These are phyloP conservation scores for Teinopalpus imperialis DNA, from an alignment of 2,888 invertebrate genomes.

Conservation along the genomic window DNA sequence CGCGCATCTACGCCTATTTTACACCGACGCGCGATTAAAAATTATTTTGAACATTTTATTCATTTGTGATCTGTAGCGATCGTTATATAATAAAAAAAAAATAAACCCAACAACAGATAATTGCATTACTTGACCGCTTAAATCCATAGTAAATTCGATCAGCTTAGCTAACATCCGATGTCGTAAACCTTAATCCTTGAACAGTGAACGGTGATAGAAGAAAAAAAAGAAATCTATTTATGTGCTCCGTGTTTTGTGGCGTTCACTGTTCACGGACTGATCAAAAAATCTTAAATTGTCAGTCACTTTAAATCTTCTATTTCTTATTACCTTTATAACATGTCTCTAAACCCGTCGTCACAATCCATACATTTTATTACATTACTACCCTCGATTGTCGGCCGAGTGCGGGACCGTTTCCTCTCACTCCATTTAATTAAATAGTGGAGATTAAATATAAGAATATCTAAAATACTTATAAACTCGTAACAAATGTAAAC, in stretches of 20 bases:
- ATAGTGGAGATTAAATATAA: constrained; percentile 85
- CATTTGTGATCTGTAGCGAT: constrained; percentile 64
- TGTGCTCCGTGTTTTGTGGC: constrained; percentile 36
- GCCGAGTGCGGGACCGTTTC: constrained; percentile 48
- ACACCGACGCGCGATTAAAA: constrained; percentile 59
- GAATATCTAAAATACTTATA: constrained; percentile 87
- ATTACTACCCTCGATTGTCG: constrained; percentile 40
- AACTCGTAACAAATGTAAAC: constrained; percentile 82
- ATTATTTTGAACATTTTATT: constrained; percentile 65
- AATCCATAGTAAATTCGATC: constrained; percentile 81
- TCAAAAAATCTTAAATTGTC: constrained; percentile 56
- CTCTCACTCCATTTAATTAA: constrained; percentile 64
- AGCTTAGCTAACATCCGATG: constrained; percentile 65
- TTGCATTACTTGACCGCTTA: constrained; percentile 74
- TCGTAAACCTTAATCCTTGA: constrained; percentile 54
- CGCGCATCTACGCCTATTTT: constrained; percentile 69
- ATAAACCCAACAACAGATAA: constrained; percentile 65
- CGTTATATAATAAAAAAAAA: constrained; percentile 54
- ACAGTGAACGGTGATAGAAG: constrained; percentile 45
- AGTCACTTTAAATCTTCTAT: constrained; percentile 59
- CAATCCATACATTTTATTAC: constrained; percentile 39
- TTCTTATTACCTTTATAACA: constrained; percentile 33
- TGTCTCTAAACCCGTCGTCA: constrained; percentile 32
- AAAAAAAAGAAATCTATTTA: constrained; percentile 36
- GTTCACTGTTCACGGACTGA: constrained; percentile 54